Conservation (phyloP, 1,140 invertebrate genomes). For the Caenorhabditis brenneri region DNA sequence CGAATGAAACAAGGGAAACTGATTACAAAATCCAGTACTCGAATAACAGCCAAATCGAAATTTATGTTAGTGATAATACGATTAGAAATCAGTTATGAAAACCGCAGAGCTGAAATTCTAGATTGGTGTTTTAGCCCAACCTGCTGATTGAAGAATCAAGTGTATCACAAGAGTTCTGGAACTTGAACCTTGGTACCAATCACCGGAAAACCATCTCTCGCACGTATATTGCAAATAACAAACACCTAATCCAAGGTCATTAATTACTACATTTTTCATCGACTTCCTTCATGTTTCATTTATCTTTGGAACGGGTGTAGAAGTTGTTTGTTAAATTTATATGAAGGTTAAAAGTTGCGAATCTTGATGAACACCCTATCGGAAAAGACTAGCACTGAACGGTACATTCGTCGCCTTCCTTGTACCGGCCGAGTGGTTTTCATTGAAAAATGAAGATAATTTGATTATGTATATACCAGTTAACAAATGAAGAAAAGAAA, state of each 20-base stretch:
- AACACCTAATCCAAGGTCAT: constrained; percentile 15
- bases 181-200: too few relatives aligned
- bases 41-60: too few relatives aligned
- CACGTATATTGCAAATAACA: neutral
- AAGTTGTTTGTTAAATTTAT: neutral
- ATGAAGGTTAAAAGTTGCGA: constrained; percentile 32
- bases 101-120: too few relatives aligned
- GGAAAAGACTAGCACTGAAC: constrained; percentile 5
- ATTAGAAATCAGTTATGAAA: too few relatives aligned
- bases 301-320: neutral
- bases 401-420: neutral
- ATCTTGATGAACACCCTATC: constrained; percentile 8
- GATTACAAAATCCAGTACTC: too few relatives aligned
- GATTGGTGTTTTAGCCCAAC: too few relatives aligned
- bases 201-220: neutral
- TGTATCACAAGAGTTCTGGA: too few relatives aligned
- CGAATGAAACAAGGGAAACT: too few relatives aligned
- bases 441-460: constrained; percentile 9
- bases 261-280: neutral
- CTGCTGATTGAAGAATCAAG: too few relatives aligned
- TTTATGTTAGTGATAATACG: too few relatives aligned
- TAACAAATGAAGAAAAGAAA: neutral
- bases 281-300: constrained; percentile 28
- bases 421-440: too few relatives aligned
- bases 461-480: neutral